Percentiles rank a stretch among this genome's conserved stretches.
phyloP scores from a whole-genome alignment of 2,888 invertebrate genomes.

The Heliconius ismenius region DNA sequence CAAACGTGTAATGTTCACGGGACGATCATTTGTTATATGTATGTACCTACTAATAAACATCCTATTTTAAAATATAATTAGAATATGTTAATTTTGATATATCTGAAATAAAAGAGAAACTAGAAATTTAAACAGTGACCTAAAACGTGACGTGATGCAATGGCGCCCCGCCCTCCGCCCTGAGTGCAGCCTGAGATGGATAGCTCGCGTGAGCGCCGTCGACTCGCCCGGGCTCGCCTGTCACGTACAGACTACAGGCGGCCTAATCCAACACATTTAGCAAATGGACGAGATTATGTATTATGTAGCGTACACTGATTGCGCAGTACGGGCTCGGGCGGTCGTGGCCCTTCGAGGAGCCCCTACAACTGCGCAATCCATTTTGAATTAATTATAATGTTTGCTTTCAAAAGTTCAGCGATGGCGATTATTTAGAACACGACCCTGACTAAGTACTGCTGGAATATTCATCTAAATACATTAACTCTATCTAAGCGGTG shows the following conservation, averaged over 20 bases:
- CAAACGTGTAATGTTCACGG: not conserved
- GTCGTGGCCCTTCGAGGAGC: not conserved
- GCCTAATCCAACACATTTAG: slow-evolving; percentile 36
- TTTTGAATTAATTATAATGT: slow-evolving; percentile 16
- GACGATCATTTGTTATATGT: not conserved
- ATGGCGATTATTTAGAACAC: not conserved
- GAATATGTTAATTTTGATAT: not conserved
- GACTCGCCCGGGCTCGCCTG: slow-evolving; percentile 29
- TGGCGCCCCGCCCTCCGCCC: slow-evolving; percentile 14
- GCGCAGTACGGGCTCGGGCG: slow-evolving; percentile 1
- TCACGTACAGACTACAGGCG: slow-evolving; percentile 25
- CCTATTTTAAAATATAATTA: not conserved
- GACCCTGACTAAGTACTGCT: not conserved
- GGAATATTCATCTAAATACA: slow-evolving; percentile 5
- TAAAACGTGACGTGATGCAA: not conserved
- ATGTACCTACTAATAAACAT: not conserved
- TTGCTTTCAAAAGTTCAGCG: slow-evolving; percentile 11
- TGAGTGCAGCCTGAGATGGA: slow-evolving; percentile 35
- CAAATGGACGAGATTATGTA: slow-evolving; percentile 35
- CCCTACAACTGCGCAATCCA: slow-evolving; percentile 15
- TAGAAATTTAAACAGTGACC: not conserved
- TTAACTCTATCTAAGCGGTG: not conserved
- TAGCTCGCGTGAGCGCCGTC: slow-evolving; percentile 30
- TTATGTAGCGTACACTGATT: slow-evolving; percentile 23
- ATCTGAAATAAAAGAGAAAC: not conserved